Evolutionary conservation across 2,797 vertebrate species (phyloP).

Genomic region (Zonotrichia albicollis): DNA sequence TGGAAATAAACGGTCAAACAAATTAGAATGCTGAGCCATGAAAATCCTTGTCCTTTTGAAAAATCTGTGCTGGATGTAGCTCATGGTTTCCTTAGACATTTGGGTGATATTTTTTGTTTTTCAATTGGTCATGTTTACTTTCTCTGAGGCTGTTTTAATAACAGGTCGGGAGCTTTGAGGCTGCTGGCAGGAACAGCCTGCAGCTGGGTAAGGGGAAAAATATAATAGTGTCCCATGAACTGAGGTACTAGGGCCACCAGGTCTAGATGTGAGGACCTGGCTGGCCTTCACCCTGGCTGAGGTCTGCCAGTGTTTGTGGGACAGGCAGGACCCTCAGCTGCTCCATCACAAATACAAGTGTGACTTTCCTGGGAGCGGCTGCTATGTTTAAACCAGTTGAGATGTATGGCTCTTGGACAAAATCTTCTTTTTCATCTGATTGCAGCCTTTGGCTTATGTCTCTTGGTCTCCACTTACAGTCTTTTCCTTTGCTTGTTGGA

Average conservation of each 20-base stretch:
- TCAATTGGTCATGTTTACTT: not conserved
- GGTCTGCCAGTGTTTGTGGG: not conserved
- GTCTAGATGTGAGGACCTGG: not conserved
- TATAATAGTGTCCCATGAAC: not conserved
- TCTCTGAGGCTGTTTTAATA: not conserved
- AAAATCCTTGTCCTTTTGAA: slow-evolving; percentile 60
- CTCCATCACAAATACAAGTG: not conserved
- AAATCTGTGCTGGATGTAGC: slow-evolving; percentile 50
- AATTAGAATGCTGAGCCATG: slow-evolving; percentile 62
- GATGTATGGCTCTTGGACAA: not conserved
- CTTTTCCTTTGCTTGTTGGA: not conserved
- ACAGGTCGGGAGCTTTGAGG: not conserved
- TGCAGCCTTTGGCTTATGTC: not conserved
- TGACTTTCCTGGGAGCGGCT: not conserved
- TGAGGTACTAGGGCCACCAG: not conserved
- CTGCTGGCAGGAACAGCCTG: not conserved
- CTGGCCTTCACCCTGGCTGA: not conserved
- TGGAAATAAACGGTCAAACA: slow-evolving; percentile 65
- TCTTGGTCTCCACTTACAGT: not conserved
- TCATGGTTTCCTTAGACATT: not conserved
- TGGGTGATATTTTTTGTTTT: slow-evolving; percentile 33
- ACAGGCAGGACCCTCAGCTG: not conserved
- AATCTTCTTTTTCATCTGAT: not conserved
- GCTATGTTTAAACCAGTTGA: not conserved
- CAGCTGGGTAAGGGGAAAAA: not conserved